Evolutionary conservation across 1,140 invertebrate species (phyloP), one percentile per base, ranked within the genome.

Genomic region (Arctopsyche grandis): DNA sequence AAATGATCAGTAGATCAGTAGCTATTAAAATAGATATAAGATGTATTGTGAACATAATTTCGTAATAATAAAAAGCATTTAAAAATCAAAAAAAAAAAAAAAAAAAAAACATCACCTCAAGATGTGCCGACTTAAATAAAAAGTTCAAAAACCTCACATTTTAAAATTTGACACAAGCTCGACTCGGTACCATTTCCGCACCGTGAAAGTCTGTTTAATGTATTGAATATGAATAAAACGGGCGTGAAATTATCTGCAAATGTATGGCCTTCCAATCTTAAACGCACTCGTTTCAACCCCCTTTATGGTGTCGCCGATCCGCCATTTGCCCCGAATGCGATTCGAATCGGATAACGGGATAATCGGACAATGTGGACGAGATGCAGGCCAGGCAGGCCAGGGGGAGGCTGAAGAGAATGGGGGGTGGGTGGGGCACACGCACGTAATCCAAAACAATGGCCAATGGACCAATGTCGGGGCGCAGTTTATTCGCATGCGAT

Each of bases 401-500:
- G 48, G 48, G 48, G 48, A n/a, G n/a, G n/a, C n/a, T n/a, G n/a
- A n/a, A n/a, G n/a, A n/a, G n/a, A n/a, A n/a, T n/a, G n/a, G n/a
- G n/a, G n/a, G n/a, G n/a, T n/a, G n/a, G n/a, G n/a, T n/a, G 48
- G 48, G 48, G 10, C 48, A 14, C 29, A 14, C 48, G 48, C 24
- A 12, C 12, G 22, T 14, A 66, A 66, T 26, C 21, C 10, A 66
- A 24, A 66, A 66, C 24, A 66, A 66, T 66, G 24, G 63, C 19
- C 19, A 0, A 16, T 19, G 21, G 63, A 26, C 63, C 63, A 24
- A 24, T 9, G 24, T 5, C 22, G 3, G 29, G 21, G 24, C 26
- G 5, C 63, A 16, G 63, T 66, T 66, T 66, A 66, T 66, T 66
- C 63, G 63, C 5, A 19, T 21, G 24, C 24, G 63, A 66, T 66